Evolutionary conservation across 2,797 vertebrate species (phyloP).

Genomic region (Amblyopsis hoosieri): DNA sequence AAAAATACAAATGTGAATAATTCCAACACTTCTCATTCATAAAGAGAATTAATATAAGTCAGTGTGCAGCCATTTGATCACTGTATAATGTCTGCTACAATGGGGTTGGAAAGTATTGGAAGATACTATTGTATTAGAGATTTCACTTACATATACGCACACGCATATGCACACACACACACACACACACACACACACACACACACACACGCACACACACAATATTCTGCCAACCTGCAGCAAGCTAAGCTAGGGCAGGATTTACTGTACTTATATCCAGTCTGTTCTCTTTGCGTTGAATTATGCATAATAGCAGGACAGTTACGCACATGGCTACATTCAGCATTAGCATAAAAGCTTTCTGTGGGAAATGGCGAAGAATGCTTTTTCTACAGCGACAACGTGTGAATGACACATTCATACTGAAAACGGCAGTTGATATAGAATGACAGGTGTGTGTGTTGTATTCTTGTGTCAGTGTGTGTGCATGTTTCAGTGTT

Average conservation of each 20-base stretch:
- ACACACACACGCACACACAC: slow-evolving; percentile 14
- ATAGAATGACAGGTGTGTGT: slow-evolving; percentile 34
- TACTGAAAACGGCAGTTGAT: slow-evolving; percentile 35
- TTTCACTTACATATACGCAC: neutral
- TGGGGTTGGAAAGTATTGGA: neutral
- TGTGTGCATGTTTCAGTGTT: slow-evolving; percentile 21
- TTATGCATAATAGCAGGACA: slow-evolving; percentile 73
- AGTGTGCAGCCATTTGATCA: neutral
- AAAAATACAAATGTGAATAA: neutral
- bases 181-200: slow-evolving; percentile 14
- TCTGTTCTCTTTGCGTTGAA: slow-evolving; percentile 63
- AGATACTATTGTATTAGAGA: too few relatives aligned
- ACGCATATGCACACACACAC: neutral
- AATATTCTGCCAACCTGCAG: slow-evolving; percentile 14
- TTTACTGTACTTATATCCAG: slow-evolving; percentile 52
- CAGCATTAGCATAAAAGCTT: slow-evolving; percentile 79
- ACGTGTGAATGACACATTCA: slow-evolving; percentile 42
- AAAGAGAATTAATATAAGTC: neutral
- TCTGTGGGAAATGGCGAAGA: slow-evolving; percentile 51
- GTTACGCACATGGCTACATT: slow-evolving; percentile 60
- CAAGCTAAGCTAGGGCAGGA: slow-evolving; percentile 42
- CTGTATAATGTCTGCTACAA: neutral
- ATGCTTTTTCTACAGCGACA: slow-evolving; percentile 25
- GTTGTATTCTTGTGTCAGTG: slow-evolving; percentile 14
- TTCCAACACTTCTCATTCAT: neutral